Conservation (phyloP, 2,113 vertebrate species). For the Toxotes chatareus region DNA sequence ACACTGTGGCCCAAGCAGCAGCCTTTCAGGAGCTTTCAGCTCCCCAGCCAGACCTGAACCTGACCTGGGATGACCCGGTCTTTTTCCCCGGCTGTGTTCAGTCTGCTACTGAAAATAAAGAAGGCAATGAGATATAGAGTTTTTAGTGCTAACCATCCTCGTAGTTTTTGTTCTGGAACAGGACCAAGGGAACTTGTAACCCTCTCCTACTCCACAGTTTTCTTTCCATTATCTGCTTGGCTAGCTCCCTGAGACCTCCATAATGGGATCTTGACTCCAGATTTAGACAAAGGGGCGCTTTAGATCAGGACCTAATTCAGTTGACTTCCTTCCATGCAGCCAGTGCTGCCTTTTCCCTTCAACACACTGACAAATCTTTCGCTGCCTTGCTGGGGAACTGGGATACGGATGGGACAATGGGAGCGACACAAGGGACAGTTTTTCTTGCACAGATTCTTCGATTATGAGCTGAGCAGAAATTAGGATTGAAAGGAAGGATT, state of each 20-base stretch:
- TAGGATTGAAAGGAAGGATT: neutral
- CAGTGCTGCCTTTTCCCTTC: slow-evolving; percentile 36
- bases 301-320: slow-evolving; percentile 69
- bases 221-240: slow-evolving; percentile 81
- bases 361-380: slow-evolving; percentile 15
- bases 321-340: slow-evolving; percentile 55
- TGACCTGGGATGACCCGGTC: slow-evolving; percentile 39
- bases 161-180: slow-evolving; percentile 55
- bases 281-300: slow-evolving; percentile 72
- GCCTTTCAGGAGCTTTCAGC: slow-evolving; percentile 22
- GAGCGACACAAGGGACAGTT: neutral
- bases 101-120: slow-evolving; percentile 19
- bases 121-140: slow-evolving; percentile 49
- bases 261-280: slow-evolving; percentile 71
- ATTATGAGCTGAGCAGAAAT: slow-evolving; percentile 1
- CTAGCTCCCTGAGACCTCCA: slow-evolving; percentile 69
- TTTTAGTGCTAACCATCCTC: slow-evolving; percentile 59
- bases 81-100: slow-evolving; percentile 44
- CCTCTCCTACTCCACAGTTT: slow-evolving; percentile 65
- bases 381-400: slow-evolving; percentile 13
- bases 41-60: slow-evolving; percentile 28
- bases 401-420: slow-evolving; percentile 9
- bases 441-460: neutral
- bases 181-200: slow-evolving; percentile 68
- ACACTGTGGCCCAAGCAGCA: slow-evolving; percentile 17